Base-by-base conservation (phyloP, 2,888 invertebrate genomes). In the Mythimna lalbum region DNA sequence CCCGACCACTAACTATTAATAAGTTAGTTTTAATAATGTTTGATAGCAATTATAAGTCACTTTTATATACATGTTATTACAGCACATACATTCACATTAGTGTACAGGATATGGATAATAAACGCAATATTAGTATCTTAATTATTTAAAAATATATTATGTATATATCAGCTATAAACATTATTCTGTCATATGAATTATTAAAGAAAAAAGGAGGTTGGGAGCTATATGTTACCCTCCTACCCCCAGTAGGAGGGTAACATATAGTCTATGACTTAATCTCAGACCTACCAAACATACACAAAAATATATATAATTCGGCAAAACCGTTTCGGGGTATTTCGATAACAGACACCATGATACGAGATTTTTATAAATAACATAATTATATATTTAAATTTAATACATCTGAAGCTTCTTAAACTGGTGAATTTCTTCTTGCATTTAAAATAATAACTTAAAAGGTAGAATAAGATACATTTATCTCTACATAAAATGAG, bases 21-120 rank as follows among this genome's bases (percentile, higher is more conserved):
- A 12, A 47, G 19, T 47, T 19, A 43, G 57, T 69, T 75, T 73
- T 21, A 57, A 53, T 69, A 50, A 76, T 43, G 31, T 47, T 62
- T 23, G 27, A 43, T 23, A 52, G 21, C 3, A 33, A 79, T 64
- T 76, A 80, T 50, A 50, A 53, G 65, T 47, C 19, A 43, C 27
- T 63, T 62, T 69, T 69, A 67, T 56, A 17, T 36, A n/a, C 39
- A 43, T 64, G 61, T 50, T 50, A 64, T 69, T 67, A 52, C 66
- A 50, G 4, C 49, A 64, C 39, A 68, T 63, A 67, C 27, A 64
- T 52, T 21, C 14, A 63, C 27, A 73, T 80, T 80, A 80, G 27
- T 56, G 36, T 31, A 63, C 60, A 31, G 12, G 55, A 71, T 76
- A 65, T 53, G 56, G 63, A 68, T 73, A 73, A 27, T 9, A 49